These are phyloP conservation scores for Bhutanitis thaidina DNA, from an alignment of 2,888 invertebrate genomes.

Conservation along the genomic window DNA sequence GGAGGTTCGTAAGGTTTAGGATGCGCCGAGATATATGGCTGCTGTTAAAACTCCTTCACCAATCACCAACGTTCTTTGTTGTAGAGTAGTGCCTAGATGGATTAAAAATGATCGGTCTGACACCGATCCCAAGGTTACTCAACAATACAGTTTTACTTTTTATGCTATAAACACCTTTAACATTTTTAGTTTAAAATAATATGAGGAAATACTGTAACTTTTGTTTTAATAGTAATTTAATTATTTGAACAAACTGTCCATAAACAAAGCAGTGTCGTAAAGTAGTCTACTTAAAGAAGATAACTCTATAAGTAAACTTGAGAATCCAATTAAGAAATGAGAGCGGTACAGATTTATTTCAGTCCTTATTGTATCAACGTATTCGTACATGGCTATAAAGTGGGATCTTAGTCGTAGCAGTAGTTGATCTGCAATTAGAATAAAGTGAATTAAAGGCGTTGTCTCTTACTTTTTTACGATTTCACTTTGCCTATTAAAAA, in stretches of 20 bases:
- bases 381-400: constrained; percentile 53
- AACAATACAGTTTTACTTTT: too few species aligned
- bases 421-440: constrained; percentile 39
- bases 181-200: too few species aligned
- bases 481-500: too few species aligned
- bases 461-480: too few species aligned
- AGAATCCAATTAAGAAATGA: constrained; percentile 75
- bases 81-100: constrained; percentile 34
- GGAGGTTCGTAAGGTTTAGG: constrained; percentile 63
- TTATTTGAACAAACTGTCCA: constrained; percentile 28
- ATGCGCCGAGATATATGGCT: constrained; percentile 61
- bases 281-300: constrained; percentile 57
- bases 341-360: constrained; percentile 61
- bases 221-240: constrained; percentile 20
- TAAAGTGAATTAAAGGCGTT: constrained; percentile 13
- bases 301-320: constrained; percentile 71
- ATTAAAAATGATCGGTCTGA: constrained; percentile 33
- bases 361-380: constrained; percentile 58
- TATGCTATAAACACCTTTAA: too few species aligned
- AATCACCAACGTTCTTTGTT: constrained; percentile 50
- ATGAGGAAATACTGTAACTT: constrained; percentile 4
- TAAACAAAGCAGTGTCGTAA: constrained; percentile 60
- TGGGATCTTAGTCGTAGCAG: constrained; percentile 25
- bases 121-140: constrained; percentile 31
- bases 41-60: constrained; percentile 57